Evolutionary conservation across 1,140 invertebrate species (phyloP).

Genomic region (Pseudomyrmex cubaensis): DNA sequence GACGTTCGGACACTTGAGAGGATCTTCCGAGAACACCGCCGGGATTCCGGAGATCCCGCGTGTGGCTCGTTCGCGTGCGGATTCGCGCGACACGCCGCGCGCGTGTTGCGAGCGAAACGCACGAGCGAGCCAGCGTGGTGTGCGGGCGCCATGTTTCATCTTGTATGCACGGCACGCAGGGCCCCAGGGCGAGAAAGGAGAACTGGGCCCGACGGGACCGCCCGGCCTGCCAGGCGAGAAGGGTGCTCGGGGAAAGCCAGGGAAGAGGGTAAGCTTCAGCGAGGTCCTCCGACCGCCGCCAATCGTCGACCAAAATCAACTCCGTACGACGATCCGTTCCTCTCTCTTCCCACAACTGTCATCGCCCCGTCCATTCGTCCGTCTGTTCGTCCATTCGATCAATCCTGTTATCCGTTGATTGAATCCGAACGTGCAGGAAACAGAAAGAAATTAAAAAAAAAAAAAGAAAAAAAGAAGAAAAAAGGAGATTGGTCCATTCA

Average conservation of each 20-base stretch:
- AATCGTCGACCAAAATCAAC: conserved; percentile 67
- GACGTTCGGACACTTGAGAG: not conserved
- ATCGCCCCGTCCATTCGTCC: conserved; percentile 4
- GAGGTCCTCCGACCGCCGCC: conserved; percentile 81
- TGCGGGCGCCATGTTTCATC: conserved; percentile 61
- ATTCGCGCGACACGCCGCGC: not conserved
- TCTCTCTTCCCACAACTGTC: not conserved
- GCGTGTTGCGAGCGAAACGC: not conserved
- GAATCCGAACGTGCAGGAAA: conserved; percentile 47
- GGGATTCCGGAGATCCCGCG: conserved; percentile 33
- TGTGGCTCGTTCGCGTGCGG: conserved; percentile 44
- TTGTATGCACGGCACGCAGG: conserved; percentile 85
- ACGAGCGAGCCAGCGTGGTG: conserved; percentile 35
- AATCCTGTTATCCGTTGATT: conserved; percentile 55
- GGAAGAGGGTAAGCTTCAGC: conserved; percentile 92
- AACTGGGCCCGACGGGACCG: conserved; percentile 90
- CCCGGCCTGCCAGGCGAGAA: conserved; percentile 91
- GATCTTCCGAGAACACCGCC: not conserved
- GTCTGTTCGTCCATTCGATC: conserved; percentile 37
- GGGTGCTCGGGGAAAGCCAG: conserved; percentile 92
- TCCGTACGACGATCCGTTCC: conserved; percentile 40
- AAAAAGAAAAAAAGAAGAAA: not conserved
- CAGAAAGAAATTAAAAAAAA: conserved; percentile 41
- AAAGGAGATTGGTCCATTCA: conserved; percentile 20
- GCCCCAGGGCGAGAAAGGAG: conserved; percentile 92